Base-by-base conservation (phyloP, 2,113 vertebrate species). In the Tetrax tetrax region DNA sequence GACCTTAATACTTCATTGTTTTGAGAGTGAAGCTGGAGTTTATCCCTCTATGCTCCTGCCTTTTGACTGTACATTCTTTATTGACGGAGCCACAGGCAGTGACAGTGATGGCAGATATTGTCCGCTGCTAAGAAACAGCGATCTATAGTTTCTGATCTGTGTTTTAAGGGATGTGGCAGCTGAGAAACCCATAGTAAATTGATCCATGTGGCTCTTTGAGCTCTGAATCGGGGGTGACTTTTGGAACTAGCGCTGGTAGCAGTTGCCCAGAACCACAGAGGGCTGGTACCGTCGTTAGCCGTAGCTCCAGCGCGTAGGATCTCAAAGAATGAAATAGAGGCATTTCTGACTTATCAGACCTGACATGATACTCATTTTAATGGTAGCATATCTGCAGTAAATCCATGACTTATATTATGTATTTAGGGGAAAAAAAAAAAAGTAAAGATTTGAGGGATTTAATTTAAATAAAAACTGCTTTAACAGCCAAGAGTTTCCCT, bases 231-330 rank as follows among this genome's bases (percentile, higher is more conserved):
- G 60, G 59, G 37, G 4, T 65, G 76, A 7, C 38, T 77, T 74
- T 81, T 69, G 38, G n/a, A 83, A 45, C 24, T 54, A 60, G 23
- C 1, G 1, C 27, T 65, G 41, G 22, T 29, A 66, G 25, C 50
- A 12, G 25, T 60, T 2, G 8, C 60, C 17, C 16, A 31, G 56
- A 28, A 59, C 56, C 6, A 4, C 11, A 33, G 35, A 31, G 51
- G 29, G 74, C 41, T 4, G 3, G 41, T 68, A 12, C 45, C 3
- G 3, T 69, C 2, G 1, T 66, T 35, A 83, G 38, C 23, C 0
- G 0, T 68, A 37, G 27, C 47, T 37, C 31, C 27, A 56, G 33
- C 12, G 2, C 25, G 43, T 69, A 45, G n/a, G 50, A 48, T 63
- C 68, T 92, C 54, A 81, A 16, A 68, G 64, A 60, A 54, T 45